phyloP scores from a whole-genome alignment of 2,797 vertebrate genomes.

The Parambassis ranga region DNA sequence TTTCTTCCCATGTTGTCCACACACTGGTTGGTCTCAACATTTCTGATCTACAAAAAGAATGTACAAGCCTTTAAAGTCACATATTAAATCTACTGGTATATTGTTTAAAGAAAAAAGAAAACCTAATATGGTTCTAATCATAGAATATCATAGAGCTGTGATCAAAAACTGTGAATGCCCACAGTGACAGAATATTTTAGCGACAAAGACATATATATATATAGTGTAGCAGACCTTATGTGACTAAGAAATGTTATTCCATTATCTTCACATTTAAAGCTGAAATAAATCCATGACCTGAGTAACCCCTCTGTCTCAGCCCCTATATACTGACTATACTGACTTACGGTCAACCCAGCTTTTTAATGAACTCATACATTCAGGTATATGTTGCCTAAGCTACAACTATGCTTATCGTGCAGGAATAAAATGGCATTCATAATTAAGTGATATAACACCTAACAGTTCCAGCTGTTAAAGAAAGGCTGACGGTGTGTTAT shows the following conservation, averaged over 20 bases:
- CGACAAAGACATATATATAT: too few relatives aligned
- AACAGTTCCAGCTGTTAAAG: conserved; percentile 58
- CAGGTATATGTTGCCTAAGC: conserved; percentile 36
- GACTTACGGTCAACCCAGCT: conserved; percentile 43
- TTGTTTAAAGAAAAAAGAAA: too few relatives aligned
- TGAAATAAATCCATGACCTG: conserved; percentile 20
- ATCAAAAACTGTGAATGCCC: too few relatives aligned
- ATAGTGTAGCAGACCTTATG: background rate
- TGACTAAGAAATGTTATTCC: background rate
- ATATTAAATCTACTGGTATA: too few relatives aligned
- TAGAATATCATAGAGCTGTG: too few relatives aligned
- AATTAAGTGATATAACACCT: conserved; percentile 61
- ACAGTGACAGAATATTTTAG: too few relatives aligned
- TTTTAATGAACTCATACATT: conserved; percentile 39
- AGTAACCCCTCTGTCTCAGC: conserved; percentile 3
- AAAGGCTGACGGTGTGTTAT: conserved; percentile 46
- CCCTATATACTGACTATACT: too few relatives aligned
- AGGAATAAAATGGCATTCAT: conserved; percentile 28
- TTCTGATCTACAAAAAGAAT: conserved; percentile 86
- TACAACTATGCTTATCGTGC: conserved; percentile 43
- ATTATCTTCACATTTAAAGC: conserved; percentile 26
- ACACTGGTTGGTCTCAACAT: conserved; percentile 98
- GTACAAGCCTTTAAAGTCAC: too few relatives aligned
- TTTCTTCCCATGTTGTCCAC: conserved; percentile 99
- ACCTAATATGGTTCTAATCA: too few relatives aligned